Base-by-base conservation (phyloP, 2,113 vertebrate species). In the Paralichthys olivaceus region DNA sequence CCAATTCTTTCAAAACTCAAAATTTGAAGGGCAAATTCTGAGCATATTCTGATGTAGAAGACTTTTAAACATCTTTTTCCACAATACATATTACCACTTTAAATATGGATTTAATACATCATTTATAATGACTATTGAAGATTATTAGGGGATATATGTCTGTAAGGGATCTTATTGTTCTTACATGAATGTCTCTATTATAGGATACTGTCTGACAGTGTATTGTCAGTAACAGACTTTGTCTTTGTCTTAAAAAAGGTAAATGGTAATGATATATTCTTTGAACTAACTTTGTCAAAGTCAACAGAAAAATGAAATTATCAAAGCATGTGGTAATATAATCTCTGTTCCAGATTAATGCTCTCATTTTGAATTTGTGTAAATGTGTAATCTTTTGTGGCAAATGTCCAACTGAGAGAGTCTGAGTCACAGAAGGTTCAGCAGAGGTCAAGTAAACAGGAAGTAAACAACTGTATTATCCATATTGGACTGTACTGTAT, bases 381-480 rank as follows among this genome's bases (percentile, higher is more conserved):
- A 80, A 87, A 87, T 90, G 60, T 89, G 62, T 86, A 84, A 86
- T 26, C 65, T 37, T 78, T 75, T 65, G 64, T 37, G 47, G 72
- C n/a, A 78, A 77, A 87, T 75, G 8, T 78, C 68, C 68, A 79
- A 84, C 69, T 69, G 23, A 54, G 51, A 17, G 53, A 64, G 29
- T 73, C 43, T 73, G 67, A 58, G 32, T 75, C 60, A 81, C 40
- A 34, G 37, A 54, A 40, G 22, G 17, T 20, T 40, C 56, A 54
- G n/a, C 7, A 20, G 7, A 26, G 8, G 62, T 14, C 49, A 69
- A 14, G 6, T 22, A 20, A 20, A 55, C 9, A 47, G 55, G 1
- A 74, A 26, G 19, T 40, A 64, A 13, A 13, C 37, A 13, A 12
- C 37, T 12, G 37, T 40, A 12, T 40, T 4, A 9, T n/a, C n/a